A percentile compares a stretch with the other conserved stretches of the same genome.
Conservation (phyloP, 2,888 invertebrate genomes). For the Campoletis raptor region DNA sequence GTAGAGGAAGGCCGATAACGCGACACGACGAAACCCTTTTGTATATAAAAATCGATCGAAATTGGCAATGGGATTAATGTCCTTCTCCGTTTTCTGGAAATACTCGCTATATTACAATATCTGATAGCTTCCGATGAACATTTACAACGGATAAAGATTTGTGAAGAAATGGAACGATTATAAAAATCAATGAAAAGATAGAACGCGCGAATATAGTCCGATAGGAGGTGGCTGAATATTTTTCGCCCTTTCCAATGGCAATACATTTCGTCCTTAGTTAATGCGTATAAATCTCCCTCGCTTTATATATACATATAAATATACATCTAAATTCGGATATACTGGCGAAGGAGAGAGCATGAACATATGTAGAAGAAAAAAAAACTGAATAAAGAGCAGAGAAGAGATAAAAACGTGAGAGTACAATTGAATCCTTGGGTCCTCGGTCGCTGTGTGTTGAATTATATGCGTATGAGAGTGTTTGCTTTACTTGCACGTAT, state of each 20-base stretch:
- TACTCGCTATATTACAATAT: neutral
- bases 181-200: neutral
- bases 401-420: slow-evolving; percentile 24
- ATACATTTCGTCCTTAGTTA: neutral
- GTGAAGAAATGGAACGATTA: neutral
- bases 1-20: neutral
- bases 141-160: neutral
- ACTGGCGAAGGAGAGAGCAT: slow-evolving; percentile 8
- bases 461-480: slow-evolving; percentile 35
- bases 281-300: neutral
- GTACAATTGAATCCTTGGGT: slow-evolving; percentile 43
- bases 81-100: neutral
- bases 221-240: neutral
- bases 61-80: neutral
- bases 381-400: neutral
- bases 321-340: neutral
- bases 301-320: slow-evolving; percentile 22
- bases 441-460: slow-evolving; percentile 28
- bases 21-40: neutral
- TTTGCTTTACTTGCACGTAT: slow-evolving; percentile 3
- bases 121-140: neutral
- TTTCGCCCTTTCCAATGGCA: neutral
- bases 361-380: slow-evolving; percentile 2
- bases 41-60: neutral
- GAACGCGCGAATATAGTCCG: neutral